These are phyloP conservation scores for Melanerpes formicivorus DNA, from an alignment of 2,113 vertebrate genomes.

Conservation along the genomic window DNA sequence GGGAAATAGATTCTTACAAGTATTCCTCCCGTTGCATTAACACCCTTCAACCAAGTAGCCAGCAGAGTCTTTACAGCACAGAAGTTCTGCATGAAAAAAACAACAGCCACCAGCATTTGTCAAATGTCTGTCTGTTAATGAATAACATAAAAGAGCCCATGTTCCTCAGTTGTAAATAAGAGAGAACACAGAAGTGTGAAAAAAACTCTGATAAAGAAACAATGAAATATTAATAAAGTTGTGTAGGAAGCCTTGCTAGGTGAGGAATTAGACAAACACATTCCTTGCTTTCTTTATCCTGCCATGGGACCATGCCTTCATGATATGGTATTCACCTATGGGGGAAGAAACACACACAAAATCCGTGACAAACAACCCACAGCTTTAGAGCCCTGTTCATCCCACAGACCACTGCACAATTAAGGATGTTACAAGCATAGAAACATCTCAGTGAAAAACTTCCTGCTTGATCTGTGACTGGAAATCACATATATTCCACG, in stretches of 20 bases:
- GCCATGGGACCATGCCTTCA: neutral
- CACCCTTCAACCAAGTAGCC: slow-evolving; percentile 25
- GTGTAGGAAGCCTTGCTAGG: slow-evolving; percentile 21
- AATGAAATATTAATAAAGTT: slow-evolving; percentile 63
- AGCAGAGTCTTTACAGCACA: slow-evolving; percentile 15
- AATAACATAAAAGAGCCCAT: slow-evolving; percentile 28
- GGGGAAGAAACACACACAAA: neutral
- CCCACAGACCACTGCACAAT: neutral
- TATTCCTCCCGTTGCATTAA: slow-evolving; percentile 5
- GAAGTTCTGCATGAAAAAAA: slow-evolving; percentile 15
- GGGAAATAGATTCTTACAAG: neutral
- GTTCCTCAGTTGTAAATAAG: slow-evolving; percentile 45
- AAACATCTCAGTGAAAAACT: neutral
- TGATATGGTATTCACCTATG: neutral
- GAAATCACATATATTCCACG: neutral
- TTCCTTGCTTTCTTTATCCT: neutral
- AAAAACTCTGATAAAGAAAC: slow-evolving; percentile 40
- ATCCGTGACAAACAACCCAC: neutral
- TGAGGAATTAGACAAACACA: slow-evolving; percentile 32
- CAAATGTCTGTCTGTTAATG: slow-evolving; percentile 40
- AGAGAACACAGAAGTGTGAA: slow-evolving; percentile 45
- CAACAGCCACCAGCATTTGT: slow-evolving; percentile 28
- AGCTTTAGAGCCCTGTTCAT: neutral
- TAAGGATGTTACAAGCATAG: neutral
- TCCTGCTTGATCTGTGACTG: neutral